Evolutionary conservation across 2,797 vertebrate species (phyloP).

Genomic region (Parauchenoglanis ngamensis): DNA sequence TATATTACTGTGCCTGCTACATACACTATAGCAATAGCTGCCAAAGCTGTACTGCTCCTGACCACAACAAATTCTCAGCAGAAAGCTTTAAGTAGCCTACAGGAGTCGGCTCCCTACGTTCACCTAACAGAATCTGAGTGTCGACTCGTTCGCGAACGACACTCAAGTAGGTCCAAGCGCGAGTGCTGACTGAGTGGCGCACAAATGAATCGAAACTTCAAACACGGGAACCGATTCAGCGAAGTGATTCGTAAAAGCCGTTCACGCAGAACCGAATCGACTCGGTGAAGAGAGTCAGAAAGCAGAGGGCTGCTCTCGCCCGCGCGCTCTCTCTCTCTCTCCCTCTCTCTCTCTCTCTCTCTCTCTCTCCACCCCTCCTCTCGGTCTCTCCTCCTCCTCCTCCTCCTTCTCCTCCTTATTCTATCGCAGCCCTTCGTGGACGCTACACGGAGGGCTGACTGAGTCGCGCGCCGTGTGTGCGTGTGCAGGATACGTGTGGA

Average conservation of each 20-base stretch:
- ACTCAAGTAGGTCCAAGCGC: not conserved
- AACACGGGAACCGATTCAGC: not conserved
- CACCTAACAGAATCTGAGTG: too few species aligned
- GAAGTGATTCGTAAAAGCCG: not conserved
- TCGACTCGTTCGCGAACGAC: too few species aligned
- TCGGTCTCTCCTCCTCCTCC: conserved; percentile 11
- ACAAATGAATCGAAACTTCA: not conserved
- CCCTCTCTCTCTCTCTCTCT: not conserved
- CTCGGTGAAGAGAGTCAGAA: not conserved
- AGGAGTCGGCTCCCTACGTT: too few species aligned
- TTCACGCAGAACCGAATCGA: conserved; percentile 14
- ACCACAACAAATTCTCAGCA: too few species aligned
- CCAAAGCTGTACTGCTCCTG: too few species aligned
- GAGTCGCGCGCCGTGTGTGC: not conserved
- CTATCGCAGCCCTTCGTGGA: conserved; percentile 21
- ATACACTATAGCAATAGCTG: too few species aligned
- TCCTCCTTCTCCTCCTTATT: conserved; percentile 39
- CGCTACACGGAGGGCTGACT: conserved; percentile 23
- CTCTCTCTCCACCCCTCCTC: too few species aligned
- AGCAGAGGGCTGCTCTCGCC: conserved; percentile 11
- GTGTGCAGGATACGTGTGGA: conserved; percentile 1
- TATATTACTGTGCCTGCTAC: too few species aligned
- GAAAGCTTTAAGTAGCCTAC: too few species aligned
- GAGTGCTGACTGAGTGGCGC: not conserved
- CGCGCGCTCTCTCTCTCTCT: too few species aligned